Conservation (phyloP, 2,797 vertebrate genomes). For the Cheirogaleus major region DNA sequence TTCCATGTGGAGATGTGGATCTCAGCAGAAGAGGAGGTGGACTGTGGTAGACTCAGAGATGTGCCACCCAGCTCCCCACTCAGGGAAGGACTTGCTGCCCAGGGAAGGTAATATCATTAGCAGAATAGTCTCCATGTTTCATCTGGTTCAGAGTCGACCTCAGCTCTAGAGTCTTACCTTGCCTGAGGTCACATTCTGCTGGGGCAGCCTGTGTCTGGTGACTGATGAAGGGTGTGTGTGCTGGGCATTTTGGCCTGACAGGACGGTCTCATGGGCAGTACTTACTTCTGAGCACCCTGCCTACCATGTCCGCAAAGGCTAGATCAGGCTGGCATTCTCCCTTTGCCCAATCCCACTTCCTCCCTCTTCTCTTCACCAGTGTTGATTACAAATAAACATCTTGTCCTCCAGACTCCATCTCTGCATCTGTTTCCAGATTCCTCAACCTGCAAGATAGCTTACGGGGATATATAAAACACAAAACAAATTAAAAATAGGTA, state of each 20-base stretch:
- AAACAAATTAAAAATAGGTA: background rate
- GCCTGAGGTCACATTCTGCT: background rate
- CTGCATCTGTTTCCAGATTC: conserved; percentile 13
- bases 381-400: background rate
- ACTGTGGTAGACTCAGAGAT: background rate
- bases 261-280: background rate
- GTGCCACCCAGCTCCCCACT: background rate
- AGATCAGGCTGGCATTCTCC: background rate
- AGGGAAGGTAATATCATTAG: background rate
- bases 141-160: background rate
- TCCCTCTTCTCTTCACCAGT: background rate
- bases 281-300: background rate
- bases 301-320: background rate
- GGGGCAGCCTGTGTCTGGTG: background rate
- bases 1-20: background rate
- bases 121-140: background rate
- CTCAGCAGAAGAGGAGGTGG: background rate
- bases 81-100: background rate
- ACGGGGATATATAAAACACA: background rate
- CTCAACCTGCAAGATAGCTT: background rate
- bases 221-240: background rate
- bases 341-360: background rate
- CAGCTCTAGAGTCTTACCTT: background rate
- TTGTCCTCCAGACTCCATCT: background rate
- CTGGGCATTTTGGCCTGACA: background rate